A percentile compares a stretch with the other conserved stretches of the same genome.
phyloP scores from a whole-genome alignment of 2,113 vertebrate species.

The Quiscalus mexicanus region DNA sequence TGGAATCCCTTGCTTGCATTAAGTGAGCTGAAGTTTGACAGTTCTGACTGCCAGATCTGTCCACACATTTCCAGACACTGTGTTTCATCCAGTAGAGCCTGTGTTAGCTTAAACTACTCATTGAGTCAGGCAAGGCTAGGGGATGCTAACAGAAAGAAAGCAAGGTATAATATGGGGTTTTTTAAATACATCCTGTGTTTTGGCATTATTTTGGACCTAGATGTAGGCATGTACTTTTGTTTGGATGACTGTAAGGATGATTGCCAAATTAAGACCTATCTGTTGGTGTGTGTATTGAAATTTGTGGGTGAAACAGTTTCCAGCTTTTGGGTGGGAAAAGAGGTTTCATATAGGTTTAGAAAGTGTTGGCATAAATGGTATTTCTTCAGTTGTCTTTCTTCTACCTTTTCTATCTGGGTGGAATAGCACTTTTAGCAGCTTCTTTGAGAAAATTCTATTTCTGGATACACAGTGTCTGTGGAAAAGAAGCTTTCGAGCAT shows the following conservation, averaged over 20 bases:
- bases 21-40: not conserved
- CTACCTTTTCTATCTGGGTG: not conserved
- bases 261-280: slow-evolving; percentile 9
- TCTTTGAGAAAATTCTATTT: slow-evolving; percentile 20
- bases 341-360: slow-evolving; percentile 36
- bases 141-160: not conserved
- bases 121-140: not conserved
- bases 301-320: not conserved
- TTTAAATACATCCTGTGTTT: not conserved
- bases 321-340: not conserved
- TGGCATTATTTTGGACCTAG: slow-evolving; percentile 3
- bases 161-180: not conserved
- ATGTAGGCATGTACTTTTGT: not conserved
- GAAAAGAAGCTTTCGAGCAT: slow-evolving; percentile 19
- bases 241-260: not conserved
- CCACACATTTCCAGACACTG: not conserved
- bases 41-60: not conserved
- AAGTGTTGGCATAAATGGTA: not conserved
- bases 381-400: slow-evolving; percentile 26
- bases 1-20: not conserved
- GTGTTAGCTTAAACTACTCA: not conserved
- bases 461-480: not conserved
- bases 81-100: not conserved
- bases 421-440: slow-evolving; percentile 21
- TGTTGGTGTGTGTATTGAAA: not conserved